phyloP scores from a whole-genome alignment of 1,140 invertebrate species.

The Diabrotica undecimpunctata region DNA sequence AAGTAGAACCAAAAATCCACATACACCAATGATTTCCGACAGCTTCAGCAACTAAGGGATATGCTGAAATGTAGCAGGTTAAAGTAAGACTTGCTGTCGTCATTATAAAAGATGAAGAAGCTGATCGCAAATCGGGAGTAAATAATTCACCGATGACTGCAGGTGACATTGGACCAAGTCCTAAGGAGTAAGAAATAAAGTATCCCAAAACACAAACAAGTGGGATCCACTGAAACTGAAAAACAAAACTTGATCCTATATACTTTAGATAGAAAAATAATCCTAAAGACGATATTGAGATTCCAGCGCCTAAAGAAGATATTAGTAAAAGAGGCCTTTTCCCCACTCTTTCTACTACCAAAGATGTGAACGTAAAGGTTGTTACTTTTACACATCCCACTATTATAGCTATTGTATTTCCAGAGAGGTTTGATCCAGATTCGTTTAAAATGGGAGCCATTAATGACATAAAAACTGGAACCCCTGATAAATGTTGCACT shows the following conservation, averaged over 20 bases:
- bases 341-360: constrained; percentile 7
- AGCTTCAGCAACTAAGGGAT: constrained; percentile 4
- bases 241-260: constrained; percentile 48
- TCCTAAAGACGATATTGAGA: constrained; percentile 50
- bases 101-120: constrained; percentile 65
- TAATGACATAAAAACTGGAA: not conserved
- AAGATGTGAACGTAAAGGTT: not conserved
- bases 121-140: constrained; percentile 68
- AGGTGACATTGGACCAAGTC: constrained; percentile 82
- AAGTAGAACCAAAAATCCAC: not conserved
- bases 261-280: constrained; percentile 60
- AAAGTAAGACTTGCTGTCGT: not conserved
- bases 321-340: constrained; percentile 3
- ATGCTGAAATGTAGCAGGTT: not conserved
- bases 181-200: constrained; percentile 66
- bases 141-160: constrained; percentile 82
- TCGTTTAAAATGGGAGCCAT: constrained; percentile 7
- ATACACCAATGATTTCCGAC: constrained; percentile 5
- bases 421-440: not conserved
- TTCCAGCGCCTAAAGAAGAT: constrained; percentile 5
- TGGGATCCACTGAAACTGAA: constrained; percentile 59
- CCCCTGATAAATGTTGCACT: not conserved
- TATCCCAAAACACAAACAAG: constrained; percentile 63
- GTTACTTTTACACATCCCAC: constrained; percentile 7
- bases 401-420: constrained; percentile 1